phyloP scores from a whole-genome alignment of 1,140 invertebrate genomes.

The Teleopsis dalmanni region DNA sequence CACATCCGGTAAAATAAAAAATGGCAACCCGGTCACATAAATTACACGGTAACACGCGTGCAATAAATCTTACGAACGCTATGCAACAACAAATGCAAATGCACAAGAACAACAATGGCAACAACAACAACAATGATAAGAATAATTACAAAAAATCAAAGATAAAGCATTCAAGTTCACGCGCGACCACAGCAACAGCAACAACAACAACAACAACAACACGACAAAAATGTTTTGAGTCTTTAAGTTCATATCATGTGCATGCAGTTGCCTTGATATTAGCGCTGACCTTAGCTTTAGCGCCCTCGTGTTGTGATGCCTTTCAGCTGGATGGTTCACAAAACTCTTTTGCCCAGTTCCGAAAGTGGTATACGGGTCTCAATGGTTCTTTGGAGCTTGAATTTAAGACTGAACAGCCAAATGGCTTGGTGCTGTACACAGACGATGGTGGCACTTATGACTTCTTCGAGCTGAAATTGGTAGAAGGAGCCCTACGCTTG shows the following conservation, averaged over 20 bases:
- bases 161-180: too few species aligned
- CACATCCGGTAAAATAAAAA: conserved; percentile 1
- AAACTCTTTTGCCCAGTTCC: conserved; percentile 81
- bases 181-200: too few species aligned
- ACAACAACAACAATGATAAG: background rate
- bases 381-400: conserved; percentile 86
- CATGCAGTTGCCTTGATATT: background rate
- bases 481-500: conserved; percentile 79
- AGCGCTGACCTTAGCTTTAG: conserved; percentile 1
- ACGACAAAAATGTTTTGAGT: background rate
- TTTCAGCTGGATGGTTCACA: conserved; percentile 77
- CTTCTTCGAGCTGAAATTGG: conserved; percentile 91
- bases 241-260: background rate
- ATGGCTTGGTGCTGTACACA: conserved; percentile 82
- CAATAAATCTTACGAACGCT: too few species aligned
- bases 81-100: background rate
- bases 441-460: conserved; percentile 91
- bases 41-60: too few species aligned
- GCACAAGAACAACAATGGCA: background rate
- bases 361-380: conserved; percentile 78
- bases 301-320: conserved; percentile 27
- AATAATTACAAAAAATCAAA: too few species aligned
- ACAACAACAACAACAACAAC: background rate
- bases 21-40: background rate
- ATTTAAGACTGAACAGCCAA: conserved; percentile 84